Base-by-base conservation (phyloP, 2,113 vertebrate genomes). In the Mesoclemmys tuberculata region DNA sequence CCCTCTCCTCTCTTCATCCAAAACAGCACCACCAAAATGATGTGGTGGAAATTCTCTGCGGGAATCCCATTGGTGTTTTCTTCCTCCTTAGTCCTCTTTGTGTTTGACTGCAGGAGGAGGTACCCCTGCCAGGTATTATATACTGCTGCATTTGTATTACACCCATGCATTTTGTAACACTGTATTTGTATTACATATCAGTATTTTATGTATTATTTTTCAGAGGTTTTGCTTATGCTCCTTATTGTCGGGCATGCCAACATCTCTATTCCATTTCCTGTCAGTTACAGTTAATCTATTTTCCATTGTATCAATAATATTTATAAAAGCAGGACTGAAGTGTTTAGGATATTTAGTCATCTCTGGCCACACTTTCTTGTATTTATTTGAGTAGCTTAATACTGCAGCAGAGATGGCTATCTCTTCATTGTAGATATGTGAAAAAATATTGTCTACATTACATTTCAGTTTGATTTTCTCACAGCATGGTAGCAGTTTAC, bases 281-380 rank as follows among this genome's bases (percentile, higher is more conserved):
- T 68, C 49, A 77, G 21, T 88, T 91, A 77, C 26, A 77, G 44
- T 44, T 77, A 81, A 21, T 75, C 74, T 58, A 18, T 85, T 87
- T 96, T 85, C 75, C 68, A 46, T 49, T 38, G 51, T 41, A 79
- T 75, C 2, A 82, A 22, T 5, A 85, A 46, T 35, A 29, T 85
- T 95, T 82, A 61, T 22, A 95, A 87, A 89, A 85, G 14, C 51
- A 89, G 38, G 31, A 31, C 18, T 46, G 49, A 95, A 89, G 58
- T 82, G 77, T 87, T 84, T 31, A 41, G 31, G n/a, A 54, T 87
- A 74, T 90, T 93, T 91, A 81, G 54, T 85, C 19, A 78, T 89
- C 11, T 78, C 11, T 88, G 88, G 58, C 51, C 91, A 10, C 51
- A 51, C 44, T 26, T 84, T 61, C 8, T 12, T 58, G 31, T 85